phyloP scores from a whole-genome alignment of 2,797 vertebrate species.

The Rhinella marina region DNA sequence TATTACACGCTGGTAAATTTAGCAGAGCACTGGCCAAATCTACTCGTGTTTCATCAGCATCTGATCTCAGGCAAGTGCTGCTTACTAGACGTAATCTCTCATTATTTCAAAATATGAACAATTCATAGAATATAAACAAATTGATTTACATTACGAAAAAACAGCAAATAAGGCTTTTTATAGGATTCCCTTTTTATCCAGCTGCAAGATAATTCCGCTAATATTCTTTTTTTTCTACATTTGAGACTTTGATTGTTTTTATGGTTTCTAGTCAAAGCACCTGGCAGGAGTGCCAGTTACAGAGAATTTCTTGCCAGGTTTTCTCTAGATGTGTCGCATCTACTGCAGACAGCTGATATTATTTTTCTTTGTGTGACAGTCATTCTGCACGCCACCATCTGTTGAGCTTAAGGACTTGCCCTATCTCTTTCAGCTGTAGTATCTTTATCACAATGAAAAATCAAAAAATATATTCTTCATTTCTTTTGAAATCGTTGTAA shows the following conservation, averaged over 20 bases:
- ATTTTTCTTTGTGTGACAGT: conserved; percentile 56
- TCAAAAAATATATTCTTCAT: not conserved
- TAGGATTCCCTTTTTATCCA: conserved; percentile 16
- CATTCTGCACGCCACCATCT: conserved; percentile 45
- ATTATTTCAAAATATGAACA: conserved; percentile 9
- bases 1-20: conserved; percentile 27
- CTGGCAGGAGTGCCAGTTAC: conserved; percentile 37
- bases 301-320: conserved; percentile 48
- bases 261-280: conserved; percentile 52
- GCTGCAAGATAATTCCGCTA: conserved; percentile 27
- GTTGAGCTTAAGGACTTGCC: conserved; percentile 56
- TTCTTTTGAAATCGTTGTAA: not conserved
- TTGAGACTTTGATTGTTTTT: conserved; percentile 50
- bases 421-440: conserved; percentile 52
- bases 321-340: conserved; percentile 51
- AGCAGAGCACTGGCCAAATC: conserved; percentile 17
- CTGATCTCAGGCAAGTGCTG: conserved; percentile 32
- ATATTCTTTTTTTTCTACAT: conserved; percentile 30
- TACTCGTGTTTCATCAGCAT: conserved; percentile 38
- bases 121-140: conserved; percentile 11
- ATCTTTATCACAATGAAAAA: conserved; percentile 43
- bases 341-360: conserved; percentile 35
- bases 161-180: not conserved
- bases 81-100: conserved; percentile 29
- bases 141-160: conserved; percentile 13